These are phyloP conservation scores for Agelastica alni DNA, from an alignment of 2,888 invertebrate species.

Conservation along the genomic window DNA sequence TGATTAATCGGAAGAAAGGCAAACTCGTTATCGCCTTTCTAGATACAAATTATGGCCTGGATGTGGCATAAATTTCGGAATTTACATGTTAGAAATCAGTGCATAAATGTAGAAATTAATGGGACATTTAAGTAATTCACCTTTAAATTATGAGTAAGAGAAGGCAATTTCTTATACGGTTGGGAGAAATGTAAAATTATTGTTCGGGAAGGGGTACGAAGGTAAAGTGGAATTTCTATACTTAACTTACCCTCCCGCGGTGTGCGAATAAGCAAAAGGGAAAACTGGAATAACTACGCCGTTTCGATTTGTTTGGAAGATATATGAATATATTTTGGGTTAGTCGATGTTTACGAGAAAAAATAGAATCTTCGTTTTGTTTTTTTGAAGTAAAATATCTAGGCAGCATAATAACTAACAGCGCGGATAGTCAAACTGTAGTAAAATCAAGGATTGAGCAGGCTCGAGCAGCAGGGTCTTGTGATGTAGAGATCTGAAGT, in stretches of 20 bases:
- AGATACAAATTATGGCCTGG: slow-evolving; percentile 16
- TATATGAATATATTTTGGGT: no score
- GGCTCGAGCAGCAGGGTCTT: no score
- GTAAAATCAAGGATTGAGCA: no score
- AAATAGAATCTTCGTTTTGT: no score
- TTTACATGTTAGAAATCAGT: slow-evolving; percentile 38
- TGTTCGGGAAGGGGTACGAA: slow-evolving; percentile 22
- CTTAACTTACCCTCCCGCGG: background rate
- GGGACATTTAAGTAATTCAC: slow-evolving; percentile 53
- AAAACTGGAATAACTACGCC: no score
- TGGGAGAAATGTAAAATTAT: slow-evolving; percentile 33
- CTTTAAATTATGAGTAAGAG: slow-evolving; percentile 51
- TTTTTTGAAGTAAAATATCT: no score
- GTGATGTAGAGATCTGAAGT: no score
- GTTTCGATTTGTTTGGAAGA: no score
- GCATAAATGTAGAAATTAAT: slow-evolving; percentile 52
- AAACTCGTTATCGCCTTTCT: slow-evolving; percentile 9
- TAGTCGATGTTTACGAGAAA: no score
- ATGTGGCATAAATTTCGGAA: slow-evolving; percentile 26
- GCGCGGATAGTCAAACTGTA: no score
- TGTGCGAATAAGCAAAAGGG: slow-evolving; percentile 9
- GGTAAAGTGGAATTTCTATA: slow-evolving; percentile 24
- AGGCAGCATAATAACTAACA: no score
- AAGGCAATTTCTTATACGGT: slow-evolving; percentile 41
- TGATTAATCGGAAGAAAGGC: no score